A percentile compares a stretch with the other conserved stretches of the same genome.
phyloP scores from a whole-genome alignment of 2,888 invertebrate species.

The Latheticus oryzae region DNA sequence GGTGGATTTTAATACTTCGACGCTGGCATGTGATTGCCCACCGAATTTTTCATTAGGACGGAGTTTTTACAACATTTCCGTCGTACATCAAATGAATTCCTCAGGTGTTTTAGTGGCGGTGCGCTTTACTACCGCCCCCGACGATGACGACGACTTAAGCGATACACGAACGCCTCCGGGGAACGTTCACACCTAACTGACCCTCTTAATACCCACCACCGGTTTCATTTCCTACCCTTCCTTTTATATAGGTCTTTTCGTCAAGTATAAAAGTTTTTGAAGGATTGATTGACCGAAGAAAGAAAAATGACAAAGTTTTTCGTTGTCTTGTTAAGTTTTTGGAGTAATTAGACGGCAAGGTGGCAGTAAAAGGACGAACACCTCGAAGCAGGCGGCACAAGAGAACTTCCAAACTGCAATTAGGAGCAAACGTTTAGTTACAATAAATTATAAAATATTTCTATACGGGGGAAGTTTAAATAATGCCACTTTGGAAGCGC shows the following conservation, averaged over 20 bases:
- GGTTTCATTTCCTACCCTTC: too few relatives aligned
- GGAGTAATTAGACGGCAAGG: slow-evolving; percentile 21
- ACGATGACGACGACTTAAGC: slow-evolving; percentile 22
- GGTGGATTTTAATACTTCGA: slow-evolving; percentile 52
- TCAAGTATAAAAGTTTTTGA: slow-evolving; percentile 3
- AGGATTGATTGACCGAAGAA: too few relatives aligned
- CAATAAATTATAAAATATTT: slow-evolving; percentile 63
- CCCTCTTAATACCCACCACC: slow-evolving; percentile 6
- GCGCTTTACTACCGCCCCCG: slow-evolving; percentile 47
- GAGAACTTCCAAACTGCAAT: slow-evolving; percentile 59
- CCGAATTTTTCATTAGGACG: slow-evolving; percentile 59
- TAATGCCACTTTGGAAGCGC: slow-evolving; percentile 57
- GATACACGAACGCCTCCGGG: slow-evolving; percentile 21
- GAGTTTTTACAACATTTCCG: slow-evolving; percentile 53
- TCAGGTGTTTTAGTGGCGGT: slow-evolving; percentile 54
- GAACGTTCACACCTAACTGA: slow-evolving; percentile 24
- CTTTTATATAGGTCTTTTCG: too few relatives aligned
- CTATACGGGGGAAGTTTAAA: slow-evolving; percentile 61
- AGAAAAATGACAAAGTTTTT: not conserved
- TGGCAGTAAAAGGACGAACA: slow-evolving; percentile 36
- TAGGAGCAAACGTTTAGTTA: slow-evolving; percentile 62
- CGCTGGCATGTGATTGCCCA: slow-evolving; percentile 52
- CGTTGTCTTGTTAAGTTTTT: slow-evolving; percentile 5
- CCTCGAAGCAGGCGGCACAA: slow-evolving; percentile 43
- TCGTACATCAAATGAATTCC: slow-evolving; percentile 53